Evolutionary conservation across 2,888 invertebrate genomes (phyloP), one percentile per base, ranked within the genome.

Genomic region (Zaprionus bogoriensis): DNA sequence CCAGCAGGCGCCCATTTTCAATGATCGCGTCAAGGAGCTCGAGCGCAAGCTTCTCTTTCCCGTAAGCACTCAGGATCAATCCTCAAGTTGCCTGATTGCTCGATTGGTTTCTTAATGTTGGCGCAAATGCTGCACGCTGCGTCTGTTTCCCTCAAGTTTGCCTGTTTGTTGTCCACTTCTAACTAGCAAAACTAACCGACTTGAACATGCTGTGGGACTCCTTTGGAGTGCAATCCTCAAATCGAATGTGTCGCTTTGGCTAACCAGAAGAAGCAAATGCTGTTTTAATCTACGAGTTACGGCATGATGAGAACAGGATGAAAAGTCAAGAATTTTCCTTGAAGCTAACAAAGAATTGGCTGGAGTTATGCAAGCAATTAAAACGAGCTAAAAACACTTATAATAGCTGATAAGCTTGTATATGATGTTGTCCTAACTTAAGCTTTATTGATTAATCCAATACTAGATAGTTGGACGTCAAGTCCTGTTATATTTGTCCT

Each of bases 1-100:
- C 50, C 96, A 96, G 90, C 95, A 94, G 58, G 96, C 97, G 12
- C 95, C 96, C 5, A 93, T 95, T 89, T 97, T 97, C 91, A 94
- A 94, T 91, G 96, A 96, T 90, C 93, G 97, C 66, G 96, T 97
- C 66, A 95, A 95, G 93, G 94, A 95, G 81, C 92, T 97, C 89
- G 97, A 95, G 90, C 93, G 93, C 91, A 94, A 95, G 91, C 93
- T 95, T 79, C 92, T 94, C 75, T 94, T 94, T 90, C 94, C 94
- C 88, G 95, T 95, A 95, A 95, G 94, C 88, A 72, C 62, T 54
- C 46, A 47, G 69, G 73, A 73, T 54, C 44, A 44, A 47, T 59
- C 39, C 53, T 32, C 63, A 67, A 63, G 77, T 77, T 69, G 67
- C 70, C 54, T 44, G 57, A 59, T 53, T 50, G 25, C 57, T 36